Percentiles rank a stretch among this genome's conserved stretches.
Conservation (phyloP, 2,888 invertebrate genomes). For the Bombylius discolor region DNA sequence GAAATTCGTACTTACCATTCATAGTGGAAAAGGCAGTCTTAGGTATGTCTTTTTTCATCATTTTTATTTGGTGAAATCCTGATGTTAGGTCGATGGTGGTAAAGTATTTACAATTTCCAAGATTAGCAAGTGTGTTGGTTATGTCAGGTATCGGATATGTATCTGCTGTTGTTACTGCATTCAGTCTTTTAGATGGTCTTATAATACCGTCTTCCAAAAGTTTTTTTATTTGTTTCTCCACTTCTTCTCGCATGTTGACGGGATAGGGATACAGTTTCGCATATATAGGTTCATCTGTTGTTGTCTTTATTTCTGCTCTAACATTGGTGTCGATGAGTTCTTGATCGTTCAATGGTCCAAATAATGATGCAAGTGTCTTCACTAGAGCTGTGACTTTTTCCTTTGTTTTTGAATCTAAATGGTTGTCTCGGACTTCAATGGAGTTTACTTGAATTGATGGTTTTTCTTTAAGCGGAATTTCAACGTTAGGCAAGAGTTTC, state of each 20-base stretch:
- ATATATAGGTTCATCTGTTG: constrained; percentile 1
- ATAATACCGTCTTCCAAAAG: not conserved
- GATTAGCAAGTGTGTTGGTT: constrained; percentile 2
- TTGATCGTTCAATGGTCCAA: not conserved
- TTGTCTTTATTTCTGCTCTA: constrained; percentile 5
- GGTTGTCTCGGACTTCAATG: not conserved
- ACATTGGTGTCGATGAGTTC: constrained; percentile 1
- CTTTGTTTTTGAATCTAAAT: not conserved
- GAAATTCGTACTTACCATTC: constrained; percentile 14
- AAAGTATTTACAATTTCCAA: constrained; percentile 4
- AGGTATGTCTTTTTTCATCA: constrained; percentile 6
- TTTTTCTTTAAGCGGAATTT: constrained; percentile 8
- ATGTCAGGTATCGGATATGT: constrained; percentile 2
- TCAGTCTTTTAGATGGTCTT: constrained; percentile 8
- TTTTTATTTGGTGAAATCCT: constrained; percentile 10
- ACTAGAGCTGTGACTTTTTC: not conserved
- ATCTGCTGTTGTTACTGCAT: constrained; percentile 3
- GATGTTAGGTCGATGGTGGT: constrained; percentile 9
- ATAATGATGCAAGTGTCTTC: not conserved
- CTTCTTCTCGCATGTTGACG: constrained; percentile 1
- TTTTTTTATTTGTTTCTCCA: constrained; percentile 1
- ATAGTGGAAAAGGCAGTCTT: constrained; percentile 12
- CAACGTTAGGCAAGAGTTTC: constrained; percentile 2
- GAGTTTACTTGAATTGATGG: constrained; percentile 6
- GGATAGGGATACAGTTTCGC: constrained; percentile 2